phyloP scores from a whole-genome alignment of 1,140 invertebrate species.

The Aphaenogaster floridana region DNA sequence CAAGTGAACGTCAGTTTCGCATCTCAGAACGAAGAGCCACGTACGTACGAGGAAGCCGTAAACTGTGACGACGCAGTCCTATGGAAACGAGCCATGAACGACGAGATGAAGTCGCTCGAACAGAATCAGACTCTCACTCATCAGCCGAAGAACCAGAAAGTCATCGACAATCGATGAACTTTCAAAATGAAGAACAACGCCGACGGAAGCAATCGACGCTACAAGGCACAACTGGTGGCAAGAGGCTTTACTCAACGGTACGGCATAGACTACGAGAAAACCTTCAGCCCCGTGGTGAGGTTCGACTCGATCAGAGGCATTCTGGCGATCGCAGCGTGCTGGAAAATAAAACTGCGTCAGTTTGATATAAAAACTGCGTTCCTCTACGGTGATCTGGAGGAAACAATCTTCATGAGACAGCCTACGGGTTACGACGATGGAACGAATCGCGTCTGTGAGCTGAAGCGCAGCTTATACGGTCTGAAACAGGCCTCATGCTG shows the following conservation, averaged over 20 bases:
- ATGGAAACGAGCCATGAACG: conserved; percentile 17
- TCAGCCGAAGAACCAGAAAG: no score
- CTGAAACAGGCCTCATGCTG: not conserved
- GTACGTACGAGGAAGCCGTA: not conserved
- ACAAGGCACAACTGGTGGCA: not conserved
- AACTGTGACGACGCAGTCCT: not conserved
- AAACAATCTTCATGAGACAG: conserved; percentile 1
- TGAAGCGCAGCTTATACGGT: conserved; percentile 1
- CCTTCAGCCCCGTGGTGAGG: not conserved
- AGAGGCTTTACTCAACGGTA: not conserved
- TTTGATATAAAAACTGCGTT: conserved; percentile 33
- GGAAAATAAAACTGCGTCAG: not conserved
- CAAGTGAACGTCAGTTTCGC: not conserved
- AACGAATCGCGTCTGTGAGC: not conserved
- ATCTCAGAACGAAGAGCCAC: not conserved
- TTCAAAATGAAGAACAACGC: not conserved
- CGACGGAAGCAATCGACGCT: not conserved
- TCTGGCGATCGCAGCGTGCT: not conserved
- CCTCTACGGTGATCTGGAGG: not conserved
- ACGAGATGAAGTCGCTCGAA: not conserved
- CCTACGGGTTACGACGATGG: not conserved
- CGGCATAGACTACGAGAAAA: not conserved
- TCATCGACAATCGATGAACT: conserved; percentile 16
- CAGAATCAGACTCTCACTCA: not conserved
- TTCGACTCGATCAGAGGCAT: not conserved